A percentile compares a stretch with the other conserved stretches of the same genome.
Evolutionary conservation across 2,797 vertebrate genomes (phyloP).

Genomic region (Mormyrops boulengeri): DNA sequence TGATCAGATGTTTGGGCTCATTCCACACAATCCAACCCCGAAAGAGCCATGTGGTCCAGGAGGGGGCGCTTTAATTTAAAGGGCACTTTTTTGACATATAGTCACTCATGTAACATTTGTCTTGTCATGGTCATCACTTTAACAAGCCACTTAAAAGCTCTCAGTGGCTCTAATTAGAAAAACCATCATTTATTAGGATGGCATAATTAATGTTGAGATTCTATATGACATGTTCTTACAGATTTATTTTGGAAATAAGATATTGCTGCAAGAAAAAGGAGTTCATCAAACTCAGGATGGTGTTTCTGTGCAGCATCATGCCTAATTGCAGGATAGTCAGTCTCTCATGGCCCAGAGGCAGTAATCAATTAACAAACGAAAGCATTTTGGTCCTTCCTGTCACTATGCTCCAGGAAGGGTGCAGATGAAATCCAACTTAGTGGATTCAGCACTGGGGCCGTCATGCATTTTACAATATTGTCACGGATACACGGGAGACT

Average conservation of each 20-base stretch:
- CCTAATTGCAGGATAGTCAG: background rate
- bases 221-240: background rate
- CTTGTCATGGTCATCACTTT: background rate
- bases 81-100: background rate
- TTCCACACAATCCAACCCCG: background rate
- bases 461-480: background rate
- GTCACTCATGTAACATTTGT: background rate
- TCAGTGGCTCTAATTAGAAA: background rate
- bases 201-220: background rate
- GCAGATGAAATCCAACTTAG: background rate
- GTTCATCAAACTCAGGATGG: background rate
- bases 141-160: background rate
- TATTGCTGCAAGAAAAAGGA: background rate
- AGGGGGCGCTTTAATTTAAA: background rate
- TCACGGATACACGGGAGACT: background rate
- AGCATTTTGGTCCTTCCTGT: background rate
- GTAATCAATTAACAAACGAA: background rate
- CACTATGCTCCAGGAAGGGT: background rate
- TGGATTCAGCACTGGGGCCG: background rate
- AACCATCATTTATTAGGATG: background rate
- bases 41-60: background rate
- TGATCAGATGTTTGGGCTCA: background rate
- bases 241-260: conserved; percentile 1
- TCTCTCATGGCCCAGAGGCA: background rate
- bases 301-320: background rate